Evolutionary conservation across 2,797 vertebrate genomes (phyloP), one percentile per base, ranked within the genome.

Genomic region (Pangasius mekongensis): DNA sequence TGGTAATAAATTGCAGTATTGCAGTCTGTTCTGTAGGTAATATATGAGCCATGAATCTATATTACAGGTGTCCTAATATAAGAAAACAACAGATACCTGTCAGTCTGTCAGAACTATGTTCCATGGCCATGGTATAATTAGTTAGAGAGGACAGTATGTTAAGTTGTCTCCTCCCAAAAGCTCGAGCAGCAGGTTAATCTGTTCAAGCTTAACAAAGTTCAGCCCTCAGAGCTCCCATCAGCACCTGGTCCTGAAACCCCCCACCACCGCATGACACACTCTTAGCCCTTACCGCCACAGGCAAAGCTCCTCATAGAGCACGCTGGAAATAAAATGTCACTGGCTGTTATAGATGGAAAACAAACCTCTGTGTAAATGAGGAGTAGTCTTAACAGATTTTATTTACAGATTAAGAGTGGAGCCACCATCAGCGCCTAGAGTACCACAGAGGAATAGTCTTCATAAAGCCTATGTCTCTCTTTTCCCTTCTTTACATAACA

Each of bases 301-400:
- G 92, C 92, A 77, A 83, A 87, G 60, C 89, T 91, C 92, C 94
- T 94, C 93, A 94, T 93, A 88, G 93, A 94, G 89, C 87, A 93
- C 90, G 90, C 86, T 69, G 73, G 89, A 92, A 94, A 92, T 94
- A 93, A 94, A 95, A 96, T 95, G 93, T 94, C 94, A 95, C 94
- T 95, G 93, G 94, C 95, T 95, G 94, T 93, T 93, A 94, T 93
- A 94, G 93, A 93, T 93, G 93, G 88, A 93, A 95, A 94, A 95
- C 91, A 87, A 92, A 94, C 92, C 92, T 27, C 92, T 94, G 93
- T 95, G 92, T 90, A 94, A 93, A 94, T 94, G 94, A 95, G 90
- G 93, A 95, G 93, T 92, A 10, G 58, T 43, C 60, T 83, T 67
- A 69, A 69, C 62, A 84, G 24, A 71, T 84, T 67, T 84, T 33